phyloP scores from a whole-genome alignment of 2,797 vertebrate genomes.

The Hippoglossus hippoglossus region DNA sequence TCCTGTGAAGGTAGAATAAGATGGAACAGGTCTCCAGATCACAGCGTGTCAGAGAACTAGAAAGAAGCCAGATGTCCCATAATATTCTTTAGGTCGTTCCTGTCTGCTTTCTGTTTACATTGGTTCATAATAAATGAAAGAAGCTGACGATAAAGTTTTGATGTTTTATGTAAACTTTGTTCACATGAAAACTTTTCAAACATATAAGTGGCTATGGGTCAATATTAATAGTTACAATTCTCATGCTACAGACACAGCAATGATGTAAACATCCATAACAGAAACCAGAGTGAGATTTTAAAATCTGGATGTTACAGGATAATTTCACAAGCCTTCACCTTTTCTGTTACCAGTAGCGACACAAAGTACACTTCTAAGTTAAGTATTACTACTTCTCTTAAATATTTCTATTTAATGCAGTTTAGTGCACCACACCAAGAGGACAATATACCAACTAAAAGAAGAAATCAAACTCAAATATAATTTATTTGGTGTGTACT shows the following conservation, averaged over 20 bases:
- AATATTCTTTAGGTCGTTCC: conserved; percentile 49
- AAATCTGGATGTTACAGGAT: no score
- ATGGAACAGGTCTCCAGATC: conserved; percentile 43
- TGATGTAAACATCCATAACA: background rate
- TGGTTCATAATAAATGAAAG: conserved; percentile 32
- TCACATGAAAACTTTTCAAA: conserved; percentile 28
- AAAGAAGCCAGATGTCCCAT: conserved; percentile 67
- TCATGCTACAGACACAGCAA: background rate
- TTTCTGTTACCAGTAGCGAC: no score
- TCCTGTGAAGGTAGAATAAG: conserved; percentile 67
- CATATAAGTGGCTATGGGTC: conserved; percentile 34
- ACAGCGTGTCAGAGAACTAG: conserved; percentile 28
- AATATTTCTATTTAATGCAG: no score
- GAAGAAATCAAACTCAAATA: no score
- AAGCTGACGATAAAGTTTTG: conserved; percentile 10
- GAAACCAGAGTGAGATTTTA: background rate
- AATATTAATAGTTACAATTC: conserved; percentile 3
- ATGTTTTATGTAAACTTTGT: conserved; percentile 26
- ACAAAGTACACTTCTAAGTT: no score
- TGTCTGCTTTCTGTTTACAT: conserved; percentile 51
- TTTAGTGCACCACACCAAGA: no score
- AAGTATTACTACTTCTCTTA: no score
- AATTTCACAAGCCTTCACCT: no score
- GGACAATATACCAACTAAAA: no score
- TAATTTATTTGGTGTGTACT: no score